Conservation (phyloP, 2,797 vertebrate genomes). For the Anabacerthia variegaticeps region DNA sequence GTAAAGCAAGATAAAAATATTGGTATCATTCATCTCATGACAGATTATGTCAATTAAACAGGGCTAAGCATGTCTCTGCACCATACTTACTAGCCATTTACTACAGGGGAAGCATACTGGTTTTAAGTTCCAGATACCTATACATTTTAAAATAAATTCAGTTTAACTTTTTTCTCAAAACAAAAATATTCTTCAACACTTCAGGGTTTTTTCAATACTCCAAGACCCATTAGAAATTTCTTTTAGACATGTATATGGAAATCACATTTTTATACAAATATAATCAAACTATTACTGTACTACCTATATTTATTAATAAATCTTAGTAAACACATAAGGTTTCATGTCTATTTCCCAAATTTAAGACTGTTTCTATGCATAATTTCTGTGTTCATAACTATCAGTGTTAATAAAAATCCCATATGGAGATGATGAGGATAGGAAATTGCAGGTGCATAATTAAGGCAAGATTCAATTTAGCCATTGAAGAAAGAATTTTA, state of each 20-base stretch:
- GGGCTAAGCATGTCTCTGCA: neutral
- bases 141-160: neutral
- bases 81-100: neutral
- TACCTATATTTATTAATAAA: neutral
- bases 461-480: neutral
- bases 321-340: neutral
- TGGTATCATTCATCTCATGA: neutral
- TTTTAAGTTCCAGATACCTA: neutral
- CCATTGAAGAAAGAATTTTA: neutral
- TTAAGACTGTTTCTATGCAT: neutral
- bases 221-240: neutral
- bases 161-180: neutral
- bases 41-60: neutral
- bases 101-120: neutral
- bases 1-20: constrained; percentile 35
- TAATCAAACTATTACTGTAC: neutral
- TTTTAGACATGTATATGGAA: neutral
- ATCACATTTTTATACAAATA: neutral
- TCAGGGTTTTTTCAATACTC: neutral
- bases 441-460: neutral
- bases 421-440: neutral
- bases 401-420: neutral
- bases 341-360: neutral
- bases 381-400: neutral
- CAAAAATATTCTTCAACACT: neutral